Evolutionary conservation across 92 coral and sea anemone genomes (phyloP), one percentile per base, ranked within the genome.

Genomic region (Parazoanthus atlanticus): DNA sequence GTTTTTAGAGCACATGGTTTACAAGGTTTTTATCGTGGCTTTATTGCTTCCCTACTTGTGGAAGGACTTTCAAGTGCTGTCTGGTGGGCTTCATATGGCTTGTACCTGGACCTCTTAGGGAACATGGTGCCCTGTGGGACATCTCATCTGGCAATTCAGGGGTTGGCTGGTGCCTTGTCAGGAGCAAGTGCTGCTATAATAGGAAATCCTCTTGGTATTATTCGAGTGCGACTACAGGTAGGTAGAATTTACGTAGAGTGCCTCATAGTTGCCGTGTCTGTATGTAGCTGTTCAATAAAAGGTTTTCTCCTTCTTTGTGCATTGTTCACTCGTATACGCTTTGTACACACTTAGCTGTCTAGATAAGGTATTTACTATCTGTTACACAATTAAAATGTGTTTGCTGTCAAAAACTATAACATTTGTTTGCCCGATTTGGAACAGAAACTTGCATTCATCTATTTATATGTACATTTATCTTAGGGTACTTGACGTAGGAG

Each of bases 81-180:
- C 3, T 94, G 97, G 97, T 94, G 97, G 97, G 95, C 95, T 1
- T 79, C 97, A 1, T 94, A 94, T 89, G 93, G 95, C 25, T 34
- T 78, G 52, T 94, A 79, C 88, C 84, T 94, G 46, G 93, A 90
- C 32, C 11, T 91, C 79, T 82, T 94, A 28, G 94, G 95, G 19
- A 82, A 88, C 31, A 17, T 93, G 86, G 97, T 87, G 11, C 97
- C 97, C 38, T 88, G 74, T 72, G 97, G 97, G 31, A 94, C 93
- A 17, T 78, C 95, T 28, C 95, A 91, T 76, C 82, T 94, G 40
- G 84, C 92, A 34, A 92, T 94, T 34, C 95, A 94, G 85, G 95
- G 94, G 6, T 46, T 93, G 23, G 91, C 95, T 8, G 97, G 97
- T 30, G 91, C 94, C 31, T 56, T 94, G 9, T 88, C 97, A 31